Evolutionary conservation across 1,140 invertebrate genomes (phyloP).

Genomic region (Drosophila sechellia): DNA sequence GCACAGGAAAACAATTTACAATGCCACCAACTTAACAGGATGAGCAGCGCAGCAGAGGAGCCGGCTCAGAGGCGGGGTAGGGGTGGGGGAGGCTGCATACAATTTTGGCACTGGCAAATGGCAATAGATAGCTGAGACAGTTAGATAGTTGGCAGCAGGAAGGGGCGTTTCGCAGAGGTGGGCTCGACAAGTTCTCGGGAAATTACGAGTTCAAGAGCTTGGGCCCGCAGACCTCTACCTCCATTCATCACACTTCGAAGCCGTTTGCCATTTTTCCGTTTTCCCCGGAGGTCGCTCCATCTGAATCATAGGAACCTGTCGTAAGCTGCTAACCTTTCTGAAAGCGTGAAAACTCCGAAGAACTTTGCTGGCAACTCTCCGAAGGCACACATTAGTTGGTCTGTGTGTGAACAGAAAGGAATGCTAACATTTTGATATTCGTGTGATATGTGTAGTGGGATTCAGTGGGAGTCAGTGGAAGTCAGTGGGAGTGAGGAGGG

Average conservation of each 20-base stretch:
- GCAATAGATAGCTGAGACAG: slow-evolving; percentile 55
- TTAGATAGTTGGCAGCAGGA: slow-evolving; percentile 33
- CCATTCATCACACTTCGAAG: neutral
- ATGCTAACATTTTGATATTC: slow-evolving; percentile 66
- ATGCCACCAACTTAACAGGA: slow-evolving; percentile 67
- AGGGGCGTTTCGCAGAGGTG: slow-evolving; percentile 25
- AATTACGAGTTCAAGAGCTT: neutral
- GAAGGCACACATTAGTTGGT: slow-evolving; percentile 24
- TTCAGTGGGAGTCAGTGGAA: no score
- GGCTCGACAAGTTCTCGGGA: slow-evolving; percentile 6
- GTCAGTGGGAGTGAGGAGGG: neutral
- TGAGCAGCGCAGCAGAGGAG: neutral
- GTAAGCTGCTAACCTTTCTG: slow-evolving; percentile 24
- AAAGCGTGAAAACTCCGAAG: neutral
- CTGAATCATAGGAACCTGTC: slow-evolving; percentile 46
- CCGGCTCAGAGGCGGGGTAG: neutral
- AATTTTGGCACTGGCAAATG: slow-evolving; percentile 75
- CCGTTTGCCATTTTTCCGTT: neutral
- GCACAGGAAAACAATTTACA: slow-evolving; percentile 78
- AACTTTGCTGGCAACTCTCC: slow-evolving; percentile 54
- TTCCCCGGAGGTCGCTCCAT: slow-evolving; percentile 40
- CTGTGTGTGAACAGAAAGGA: slow-evolving; percentile 36
- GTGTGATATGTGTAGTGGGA: slow-evolving; percentile 48
- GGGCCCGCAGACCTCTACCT: neutral
- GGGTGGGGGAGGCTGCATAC: slow-evolving; percentile 36